Percentiles rank a stretch among this genome's conserved stretches.
Conservation (phyloP, 2,113 vertebrate species). For the Cololabis saira region DNA sequence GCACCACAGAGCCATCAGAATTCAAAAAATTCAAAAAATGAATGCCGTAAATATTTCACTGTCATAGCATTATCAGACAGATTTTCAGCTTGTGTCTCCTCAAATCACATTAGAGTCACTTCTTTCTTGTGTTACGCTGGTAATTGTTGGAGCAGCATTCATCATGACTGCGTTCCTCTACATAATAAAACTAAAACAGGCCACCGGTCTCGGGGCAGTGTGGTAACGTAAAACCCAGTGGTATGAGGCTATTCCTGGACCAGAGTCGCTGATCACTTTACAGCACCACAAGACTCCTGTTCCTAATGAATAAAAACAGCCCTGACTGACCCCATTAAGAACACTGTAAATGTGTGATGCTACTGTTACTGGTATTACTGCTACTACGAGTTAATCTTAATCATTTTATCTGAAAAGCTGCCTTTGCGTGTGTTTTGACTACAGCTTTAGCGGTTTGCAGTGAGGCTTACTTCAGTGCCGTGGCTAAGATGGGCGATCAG, state of each 20-base stretch:
- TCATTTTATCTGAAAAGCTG: background rate
- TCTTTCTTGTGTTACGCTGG: constrained; percentile 6
- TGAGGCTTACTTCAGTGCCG: constrained; percentile 90
- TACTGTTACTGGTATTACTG: too few species aligned
- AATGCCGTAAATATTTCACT: too few species aligned
- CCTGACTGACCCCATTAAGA: constrained; percentile 1
- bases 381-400: background rate
- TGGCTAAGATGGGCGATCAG: constrained; percentile 92
- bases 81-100: too few species aligned
- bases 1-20: too few species aligned
- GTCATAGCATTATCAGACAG: too few species aligned
- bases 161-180: constrained; percentile 44
- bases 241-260: constrained; percentile 42
- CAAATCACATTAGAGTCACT: too few species aligned
- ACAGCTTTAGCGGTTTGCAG: constrained; percentile 88
- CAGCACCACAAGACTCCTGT: constrained; percentile 9
- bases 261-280: constrained; percentile 52
- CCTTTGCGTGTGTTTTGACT: constrained; percentile 10
- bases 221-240: constrained; percentile 49
- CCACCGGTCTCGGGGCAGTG: constrained; percentile 27
- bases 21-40: too few species aligned
- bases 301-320: constrained; percentile 21
- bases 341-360: background rate
- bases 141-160: constrained; percentile 33
- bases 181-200: constrained; percentile 33